phyloP scores from a whole-genome alignment of 2,113 vertebrate species.

The Syngnathus typhle region DNA sequence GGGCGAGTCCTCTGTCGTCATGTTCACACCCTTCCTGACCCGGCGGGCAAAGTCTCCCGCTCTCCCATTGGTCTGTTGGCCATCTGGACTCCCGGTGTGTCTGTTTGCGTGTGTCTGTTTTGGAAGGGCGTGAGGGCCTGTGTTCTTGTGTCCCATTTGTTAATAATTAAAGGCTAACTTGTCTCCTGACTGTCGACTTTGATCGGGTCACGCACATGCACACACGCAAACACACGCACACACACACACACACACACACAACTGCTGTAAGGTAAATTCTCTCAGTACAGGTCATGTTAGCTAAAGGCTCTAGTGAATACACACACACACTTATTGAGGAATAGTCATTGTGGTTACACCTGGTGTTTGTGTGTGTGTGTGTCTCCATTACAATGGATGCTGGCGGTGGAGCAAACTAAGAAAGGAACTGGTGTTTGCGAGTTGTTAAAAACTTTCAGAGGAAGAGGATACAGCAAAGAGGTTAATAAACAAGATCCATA shows the following conservation, averaged over 20 bases:
- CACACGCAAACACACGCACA: constrained; percentile 17
- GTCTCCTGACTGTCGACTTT: constrained; percentile 60
- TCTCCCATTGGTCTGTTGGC: constrained; percentile 33
- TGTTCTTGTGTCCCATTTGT: constrained; percentile 48
- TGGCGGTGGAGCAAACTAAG: background rate
- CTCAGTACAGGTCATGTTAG: constrained; percentile 49
- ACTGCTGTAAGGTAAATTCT: constrained; percentile 47
- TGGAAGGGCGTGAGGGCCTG: constrained; percentile 27
- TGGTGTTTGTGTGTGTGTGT: constrained; percentile 16
- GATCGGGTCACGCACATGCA: constrained; percentile 42
- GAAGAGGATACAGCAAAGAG: background rate
- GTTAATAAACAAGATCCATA: background rate
- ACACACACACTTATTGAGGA: constrained; percentile 17
- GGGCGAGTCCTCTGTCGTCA: constrained; percentile 52
- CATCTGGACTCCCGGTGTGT: constrained; percentile 18
- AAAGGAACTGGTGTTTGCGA: constrained; percentile 1
- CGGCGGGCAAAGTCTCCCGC: constrained; percentile 40
- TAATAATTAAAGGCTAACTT: constrained; percentile 67
- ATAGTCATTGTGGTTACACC: constrained; percentile 40
- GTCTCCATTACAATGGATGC: background rate
- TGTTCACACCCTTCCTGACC: constrained; percentile 60
- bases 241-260: constrained; percentile 22
- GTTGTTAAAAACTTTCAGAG: background rate
- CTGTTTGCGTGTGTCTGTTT: constrained; percentile 18
- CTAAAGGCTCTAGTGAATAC: constrained; percentile 32